Base-by-base conservation (phyloP, 2,797 vertebrate genomes). In the Cryptoblepharus egeriae region DNA sequence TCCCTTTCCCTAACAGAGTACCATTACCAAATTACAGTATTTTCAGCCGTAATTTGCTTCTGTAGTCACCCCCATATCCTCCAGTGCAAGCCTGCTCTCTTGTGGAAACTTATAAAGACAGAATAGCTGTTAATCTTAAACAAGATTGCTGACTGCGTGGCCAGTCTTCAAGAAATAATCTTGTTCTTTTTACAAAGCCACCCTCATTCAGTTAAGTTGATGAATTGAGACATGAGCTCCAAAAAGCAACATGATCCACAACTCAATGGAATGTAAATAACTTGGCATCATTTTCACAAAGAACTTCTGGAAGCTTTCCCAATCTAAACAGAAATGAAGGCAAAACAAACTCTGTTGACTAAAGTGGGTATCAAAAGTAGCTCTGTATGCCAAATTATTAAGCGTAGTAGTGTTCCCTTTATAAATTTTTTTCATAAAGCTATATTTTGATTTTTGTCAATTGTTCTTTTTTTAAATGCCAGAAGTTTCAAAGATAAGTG, bases 261-360 rank as follows among this genome's bases (percentile, higher is more conserved):
- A 30, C 73, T 63, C 7, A 60, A 8, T 89, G 77, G 45, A 77
- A 67, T 92, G 71, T 81, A 80, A 85, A 81, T 79, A 85, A 58
- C 64, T 93, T 5, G 1, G 13, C 79, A 32, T 83, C 83, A 71
- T 82, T 91, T 89, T n/a, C 79, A 87, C 45, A 88, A 89, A 81
- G 16, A 60, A 22, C 78, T 90, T 69, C 37, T 82, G 55, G 35
- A 80, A 20, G 49, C 77, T 61, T 70, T 87, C 61, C 82, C 28
- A 79, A 83, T 80, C 30, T 86, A 76, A 13, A 30, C 32, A 82
- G 49, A 11, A n/a, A 81, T 65, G 75, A 12, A 76, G 84, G 88
- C 75, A 80, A 30, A 75, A 5, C 5, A 84, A 80, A 70, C 52
- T 83, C 72, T 88, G 72, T 83, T 63, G 88, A 64, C 0, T 77